Evolutionary conservation across 2,888 invertebrate species (phyloP), one percentile per base, ranked within the genome.

Genomic region (Pterobdella sp.): DNA sequence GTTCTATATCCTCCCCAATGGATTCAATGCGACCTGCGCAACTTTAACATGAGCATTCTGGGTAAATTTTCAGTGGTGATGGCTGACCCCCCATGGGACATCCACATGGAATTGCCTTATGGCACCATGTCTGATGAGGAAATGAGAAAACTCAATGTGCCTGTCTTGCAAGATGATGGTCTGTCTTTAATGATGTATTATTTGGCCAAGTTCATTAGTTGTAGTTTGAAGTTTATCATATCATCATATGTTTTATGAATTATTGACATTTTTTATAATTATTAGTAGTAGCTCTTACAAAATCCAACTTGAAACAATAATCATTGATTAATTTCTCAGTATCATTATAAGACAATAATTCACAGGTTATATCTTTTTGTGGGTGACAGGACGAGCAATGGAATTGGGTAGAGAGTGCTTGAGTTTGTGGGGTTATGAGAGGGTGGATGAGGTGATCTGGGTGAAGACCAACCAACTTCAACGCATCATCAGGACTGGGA

Each of bases 11-110:
- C 82, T 3, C 81, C 82, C 35, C 82, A 97, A 82, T 97, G 96
- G 96, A 91, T 97, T 74, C 95, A 95, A 81, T 97, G 96, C 82
- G 97, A 97, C 84, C 86, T 97, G 72, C 87, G 97, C 77, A 92
- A 89, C 80, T 87, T 93, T 71, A 93, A 94, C 81, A 93, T 94
- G 91, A 90, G 91, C 0, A 90, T 91, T 71, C 85, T 94, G 81
- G 93, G 92, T 85, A 96, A 97, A 86, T 97, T 95, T 86, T 92
- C 95, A 0, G 95, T 97, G 1, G 93, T 97, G 78, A 97, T 97
- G 97, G 96, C 96, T 14, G 94, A 95, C 84, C 95, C 95, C 0
- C 97, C 96, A 0, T 97, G 96, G 97, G 97, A 97, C 82, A 97
- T 97, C 78, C 96, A 97, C 83, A 97, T 97, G 96, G 96, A 97